Conservation (phyloP, 2,797 vertebrate genomes). For the Paguma larvata region DNA sequence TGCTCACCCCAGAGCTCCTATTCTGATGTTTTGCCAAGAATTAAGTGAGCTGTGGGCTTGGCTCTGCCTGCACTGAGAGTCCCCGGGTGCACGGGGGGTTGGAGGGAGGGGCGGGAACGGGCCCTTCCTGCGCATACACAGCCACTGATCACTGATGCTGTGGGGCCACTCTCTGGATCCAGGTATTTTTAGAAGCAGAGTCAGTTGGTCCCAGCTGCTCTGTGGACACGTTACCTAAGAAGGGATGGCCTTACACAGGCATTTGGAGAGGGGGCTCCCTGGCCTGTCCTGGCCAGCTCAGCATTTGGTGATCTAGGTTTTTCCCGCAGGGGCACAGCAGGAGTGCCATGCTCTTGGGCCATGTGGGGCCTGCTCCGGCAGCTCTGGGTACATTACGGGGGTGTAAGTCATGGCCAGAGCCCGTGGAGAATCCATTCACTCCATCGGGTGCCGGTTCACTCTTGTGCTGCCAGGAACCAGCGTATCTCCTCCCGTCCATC, state of each 20-base stretch:
- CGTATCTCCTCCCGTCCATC: not conserved
- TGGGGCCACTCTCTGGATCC: not conserved
- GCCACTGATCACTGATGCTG: not conserved
- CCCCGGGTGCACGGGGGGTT: too few relatives aligned
- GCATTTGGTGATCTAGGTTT: not conserved
- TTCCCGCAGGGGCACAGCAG: not conserved
- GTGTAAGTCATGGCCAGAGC: rapidly evolving
- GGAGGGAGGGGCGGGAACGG: not conserved
- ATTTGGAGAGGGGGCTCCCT: not conserved
- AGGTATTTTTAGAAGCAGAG: slow-evolving; percentile 7
- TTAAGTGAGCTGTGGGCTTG: not conserved
- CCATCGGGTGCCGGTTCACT: rapidly evolving
- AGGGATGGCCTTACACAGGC: not conserved
- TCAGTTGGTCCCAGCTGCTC: not conserved
- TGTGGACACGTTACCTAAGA: not conserved
- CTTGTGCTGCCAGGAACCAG: not conserved
- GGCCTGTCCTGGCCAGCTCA: not conserved
- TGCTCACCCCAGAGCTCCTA: not conserved
- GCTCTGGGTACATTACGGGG: not conserved
- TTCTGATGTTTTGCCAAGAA: not conserved
- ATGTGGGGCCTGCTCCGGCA: not conserved
- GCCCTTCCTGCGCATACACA: not conserved
- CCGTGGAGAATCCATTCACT: rapidly evolving
- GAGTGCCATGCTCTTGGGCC: too few relatives aligned
- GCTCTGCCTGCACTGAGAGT: not conserved